Conservation (phyloP, 2,888 invertebrate genomes). For the Acleris sparsana region DNA sequence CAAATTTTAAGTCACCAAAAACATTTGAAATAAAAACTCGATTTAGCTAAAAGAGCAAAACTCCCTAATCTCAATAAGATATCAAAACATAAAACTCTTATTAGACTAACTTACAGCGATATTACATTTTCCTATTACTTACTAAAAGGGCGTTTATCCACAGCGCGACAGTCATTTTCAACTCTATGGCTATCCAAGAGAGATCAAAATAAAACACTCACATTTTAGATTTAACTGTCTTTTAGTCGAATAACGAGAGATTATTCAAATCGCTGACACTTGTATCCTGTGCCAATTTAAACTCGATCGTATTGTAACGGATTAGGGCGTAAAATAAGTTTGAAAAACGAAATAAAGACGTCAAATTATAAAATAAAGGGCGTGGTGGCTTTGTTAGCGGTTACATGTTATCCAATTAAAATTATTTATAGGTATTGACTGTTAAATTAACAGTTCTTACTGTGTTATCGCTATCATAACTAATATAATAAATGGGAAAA, state of each 20-base stretch:
- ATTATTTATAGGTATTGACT: too few species aligned
- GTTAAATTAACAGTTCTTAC: too few species aligned
- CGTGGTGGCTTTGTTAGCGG: slow-evolving; percentile 22
- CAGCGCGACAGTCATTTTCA: too few species aligned
- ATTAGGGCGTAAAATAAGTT: slow-evolving; percentile 18
- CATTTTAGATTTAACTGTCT: too few species aligned
- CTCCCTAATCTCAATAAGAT: slow-evolving; percentile 33
- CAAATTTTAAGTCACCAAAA: too few species aligned
- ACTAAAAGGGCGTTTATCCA: too few species aligned
- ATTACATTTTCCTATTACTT: too few species aligned
- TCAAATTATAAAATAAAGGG: slow-evolving; percentile 5
- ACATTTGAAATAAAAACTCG: slow-evolving; percentile 9
- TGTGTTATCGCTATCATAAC: too few species aligned
- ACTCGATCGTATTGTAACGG: slow-evolving; percentile 1
- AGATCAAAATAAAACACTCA: too few species aligned
- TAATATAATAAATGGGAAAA: too few species aligned
- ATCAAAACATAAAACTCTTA: slow-evolving; percentile 49
- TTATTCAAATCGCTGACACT: slow-evolving; percentile 47
- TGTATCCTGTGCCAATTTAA: slow-evolving; percentile 16
- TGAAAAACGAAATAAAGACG: slow-evolving; percentile 26
- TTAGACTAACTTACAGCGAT: slow-evolving; percentile 40
- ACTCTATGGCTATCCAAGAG: too few species aligned
- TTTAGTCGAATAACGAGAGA: slow-evolving; percentile 34
- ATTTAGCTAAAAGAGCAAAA: slow-evolving; percentile 7
- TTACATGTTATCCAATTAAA: neutral